These are phyloP conservation scores for Tanaodytes sp. DNA, from an alignment of 2,888 invertebrate species.

Conservation along the genomic window DNA sequence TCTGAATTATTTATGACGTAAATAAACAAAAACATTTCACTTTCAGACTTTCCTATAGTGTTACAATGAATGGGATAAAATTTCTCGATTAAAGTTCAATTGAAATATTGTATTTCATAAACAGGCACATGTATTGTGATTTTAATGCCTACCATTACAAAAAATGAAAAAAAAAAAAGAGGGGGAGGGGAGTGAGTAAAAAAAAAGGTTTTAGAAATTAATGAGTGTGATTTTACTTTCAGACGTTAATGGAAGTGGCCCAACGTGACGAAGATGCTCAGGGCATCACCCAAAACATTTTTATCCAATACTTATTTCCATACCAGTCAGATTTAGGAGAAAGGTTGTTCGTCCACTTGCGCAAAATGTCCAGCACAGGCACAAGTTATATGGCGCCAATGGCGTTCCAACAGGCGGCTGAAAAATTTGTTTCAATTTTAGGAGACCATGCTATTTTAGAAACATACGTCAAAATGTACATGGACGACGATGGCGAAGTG, in stretches of 20 bases:
- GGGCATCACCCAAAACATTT: conserved; percentile 81
- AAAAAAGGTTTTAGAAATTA: too few species aligned
- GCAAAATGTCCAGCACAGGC: conserved; percentile 28
- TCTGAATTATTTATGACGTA: too few species aligned
- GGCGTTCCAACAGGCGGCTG: conserved; percentile 83
- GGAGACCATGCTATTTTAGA: conserved; percentile 78
- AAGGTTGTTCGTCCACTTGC: conserved; percentile 76
- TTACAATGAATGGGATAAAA: too few species aligned
- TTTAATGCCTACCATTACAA: too few species aligned
- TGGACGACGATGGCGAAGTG: conserved; percentile 66
- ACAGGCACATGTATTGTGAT: too few species aligned
- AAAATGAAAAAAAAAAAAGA: too few species aligned
- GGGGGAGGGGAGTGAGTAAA: too few species aligned
- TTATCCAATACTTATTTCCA: conserved; percentile 86
- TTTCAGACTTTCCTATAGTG: too few species aligned
- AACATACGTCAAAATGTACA: conserved; percentile 79
- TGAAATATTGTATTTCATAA: too few species aligned
- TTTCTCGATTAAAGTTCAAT: too few species aligned
- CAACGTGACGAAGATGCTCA: conserved; percentile 81
- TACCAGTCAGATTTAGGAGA: conserved; percentile 82
- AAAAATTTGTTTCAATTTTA: conserved; percentile 76
- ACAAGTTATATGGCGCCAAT: conserved; percentile 55
- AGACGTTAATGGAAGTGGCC: conserved; percentile 82
- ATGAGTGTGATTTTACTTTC: conserved; percentile 66
- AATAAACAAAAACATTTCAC: too few species aligned